Evolutionary conservation across 2,888 invertebrate species (phyloP).

Genomic region (Epistrophe grossulariae): DNA sequence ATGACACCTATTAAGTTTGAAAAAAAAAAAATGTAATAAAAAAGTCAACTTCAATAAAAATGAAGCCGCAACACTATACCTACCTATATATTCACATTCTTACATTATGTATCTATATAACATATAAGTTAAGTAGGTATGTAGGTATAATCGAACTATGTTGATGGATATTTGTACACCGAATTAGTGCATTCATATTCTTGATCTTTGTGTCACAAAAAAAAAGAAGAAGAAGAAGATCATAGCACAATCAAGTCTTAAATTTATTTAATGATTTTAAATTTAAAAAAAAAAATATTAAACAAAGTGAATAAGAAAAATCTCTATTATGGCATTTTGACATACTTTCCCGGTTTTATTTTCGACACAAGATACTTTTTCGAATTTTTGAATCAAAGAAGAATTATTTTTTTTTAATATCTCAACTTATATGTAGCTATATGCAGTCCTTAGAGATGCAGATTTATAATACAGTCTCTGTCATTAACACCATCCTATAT

Average conservation of each 20-base stretch:
- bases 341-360: slow-evolving; percentile 72
- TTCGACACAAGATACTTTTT: slow-evolving; percentile 48
- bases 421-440: neutral
- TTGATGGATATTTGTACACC: slow-evolving; percentile 3
- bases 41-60: slow-evolving; percentile 37
- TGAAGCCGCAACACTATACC: slow-evolving; percentile 40
- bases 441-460: slow-evolving; percentile 32
- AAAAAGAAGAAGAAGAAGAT: slow-evolving; percentile 40
- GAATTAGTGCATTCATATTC: slow-evolving; percentile 45
- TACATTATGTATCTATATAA: neutral
- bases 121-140: no score
- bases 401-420: neutral
- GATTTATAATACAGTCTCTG: slow-evolving; percentile 19
- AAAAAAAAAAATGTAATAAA: slow-evolving; percentile 13
- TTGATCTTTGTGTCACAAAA: slow-evolving; percentile 2
- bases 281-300: slow-evolving; percentile 55
- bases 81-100: neutral
- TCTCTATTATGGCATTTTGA: slow-evolving; percentile 68
- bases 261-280: slow-evolving; percentile 70
- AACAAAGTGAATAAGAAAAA: slow-evolving; percentile 56
- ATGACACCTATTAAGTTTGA: slow-evolving; percentile 22
- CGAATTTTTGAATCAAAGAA: neutral
- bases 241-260: slow-evolving; percentile 55
- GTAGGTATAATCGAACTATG: neutral
- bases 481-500: slow-evolving; percentile 17